These are phyloP conservation scores for Zaprionus davidi DNA, from an alignment of 1,140 invertebrate genomes.

Conservation along the genomic window DNA sequence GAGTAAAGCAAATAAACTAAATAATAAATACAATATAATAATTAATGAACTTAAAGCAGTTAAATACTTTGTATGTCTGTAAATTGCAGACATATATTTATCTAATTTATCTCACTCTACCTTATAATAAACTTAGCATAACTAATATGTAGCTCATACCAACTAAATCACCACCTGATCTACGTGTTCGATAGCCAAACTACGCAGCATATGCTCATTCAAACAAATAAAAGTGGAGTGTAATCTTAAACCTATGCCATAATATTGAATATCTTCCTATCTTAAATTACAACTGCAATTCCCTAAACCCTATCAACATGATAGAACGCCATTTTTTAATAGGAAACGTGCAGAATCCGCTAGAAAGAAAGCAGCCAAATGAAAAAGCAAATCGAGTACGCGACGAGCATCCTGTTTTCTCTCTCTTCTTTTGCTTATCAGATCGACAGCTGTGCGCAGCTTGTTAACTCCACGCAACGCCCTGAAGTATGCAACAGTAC, in stretches of 20 bases:
- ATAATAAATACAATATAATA: too few species aligned
- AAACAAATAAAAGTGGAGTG: not conserved
- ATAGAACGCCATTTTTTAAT: conserved; percentile 2
- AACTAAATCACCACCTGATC: not conserved
- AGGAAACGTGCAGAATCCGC: conserved; percentile 18
- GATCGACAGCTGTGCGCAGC: conserved; percentile 16
- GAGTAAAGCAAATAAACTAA: too few species aligned
- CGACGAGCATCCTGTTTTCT: not conserved
- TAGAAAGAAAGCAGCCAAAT: conserved; percentile 5
- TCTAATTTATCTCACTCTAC: too few species aligned
- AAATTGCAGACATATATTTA: too few species aligned
- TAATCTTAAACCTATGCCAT: not conserved
- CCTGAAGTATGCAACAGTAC: conserved; percentile 27
- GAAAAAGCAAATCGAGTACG: not conserved
- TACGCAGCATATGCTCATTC: not conserved
- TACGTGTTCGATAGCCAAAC: conserved; percentile 1
- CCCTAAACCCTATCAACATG: not conserved
- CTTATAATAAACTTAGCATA: not conserved
- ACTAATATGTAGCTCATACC: not conserved
- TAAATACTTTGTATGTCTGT: not conserved
- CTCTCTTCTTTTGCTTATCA: conserved; percentile 10
- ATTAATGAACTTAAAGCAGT: too few species aligned
- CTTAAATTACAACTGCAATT: not conserved
- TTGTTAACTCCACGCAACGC: conserved; percentile 17
- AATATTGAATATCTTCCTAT: not conserved